Percentiles rank a stretch among this genome's conserved stretches.
Evolutionary conservation across 2,113 vertebrate species (phyloP).

Genomic region (Cygnus buccinator): DNA sequence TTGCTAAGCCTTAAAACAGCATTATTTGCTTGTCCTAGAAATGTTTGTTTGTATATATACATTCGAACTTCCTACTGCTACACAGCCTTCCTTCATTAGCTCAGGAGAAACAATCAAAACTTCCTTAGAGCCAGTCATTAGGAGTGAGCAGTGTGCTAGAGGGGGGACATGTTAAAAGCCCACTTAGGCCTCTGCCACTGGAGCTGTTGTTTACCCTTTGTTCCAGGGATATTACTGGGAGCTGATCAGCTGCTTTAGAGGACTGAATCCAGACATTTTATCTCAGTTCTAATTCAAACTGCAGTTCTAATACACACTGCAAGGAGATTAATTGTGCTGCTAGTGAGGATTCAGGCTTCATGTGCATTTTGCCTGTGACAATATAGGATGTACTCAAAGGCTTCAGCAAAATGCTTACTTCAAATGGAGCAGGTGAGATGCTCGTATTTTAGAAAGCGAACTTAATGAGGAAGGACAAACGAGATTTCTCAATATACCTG

Average conservation of each 20-base stretch:
- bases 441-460: background rate
- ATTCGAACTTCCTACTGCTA: constrained; percentile 59
- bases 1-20: constrained; percentile 56
- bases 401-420: constrained; percentile 28
- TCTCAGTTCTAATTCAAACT: background rate
- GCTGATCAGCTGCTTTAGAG: background rate
- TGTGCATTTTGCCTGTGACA: background rate
- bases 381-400: background rate
- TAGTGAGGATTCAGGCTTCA: constrained; percentile 47
- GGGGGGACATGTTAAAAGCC: background rate
- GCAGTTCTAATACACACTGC: background rate
- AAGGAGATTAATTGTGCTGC: background rate
- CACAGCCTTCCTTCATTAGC: constrained; percentile 59
- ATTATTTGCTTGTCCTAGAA: constrained; percentile 64
- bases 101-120: background rate
- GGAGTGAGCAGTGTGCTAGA: background rate
- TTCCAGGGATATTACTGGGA: background rate
- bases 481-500: background rate
- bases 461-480: constrained; percentile 50
- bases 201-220: background rate
- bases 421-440: constrained; percentile 11
- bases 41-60: constrained; percentile 39
- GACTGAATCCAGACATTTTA: background rate
- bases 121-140: constrained; percentile 28
- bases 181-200: background rate